Evolutionary conservation across 2,113 vertebrate species (phyloP), one percentile per base, ranked within the genome.

Genomic region (Pedetes capensis): DNA sequence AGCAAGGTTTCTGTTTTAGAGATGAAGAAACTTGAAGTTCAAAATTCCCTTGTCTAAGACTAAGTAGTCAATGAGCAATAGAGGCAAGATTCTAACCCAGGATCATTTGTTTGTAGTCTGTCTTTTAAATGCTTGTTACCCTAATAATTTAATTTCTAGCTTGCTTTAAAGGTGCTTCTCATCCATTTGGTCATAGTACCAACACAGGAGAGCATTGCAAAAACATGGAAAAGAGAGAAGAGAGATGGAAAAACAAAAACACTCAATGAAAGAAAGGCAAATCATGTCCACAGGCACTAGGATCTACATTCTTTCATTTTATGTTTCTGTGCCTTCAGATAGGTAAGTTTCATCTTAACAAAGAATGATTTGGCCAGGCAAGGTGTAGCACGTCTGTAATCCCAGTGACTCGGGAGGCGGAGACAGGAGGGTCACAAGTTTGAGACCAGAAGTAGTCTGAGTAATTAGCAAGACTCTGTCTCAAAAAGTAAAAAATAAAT

Each of bases 61-160:
- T 74, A 92, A 86, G 29, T 4, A 76, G 83, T 51, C 34, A 72
- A 53, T 53, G 80, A 39, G n/a, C 42, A 84, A 96, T 7, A 84
- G 3, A 74, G 6, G 64, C 16, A 94, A 87, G 8, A 90, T 71
- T 94, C 82, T 66, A 86, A 83, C 8, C 80, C 29, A 42, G 78
- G 6, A 93, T 12, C 2, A 84, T 59, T 83, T 72, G n/a, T 29
- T 85, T 64, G 32, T 51, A 68, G 27, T 29, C 59, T 95, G 20
- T 78, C 68, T 93, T 55, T 84, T 80, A 66, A 84, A 93, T 89
- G 9, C 14, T 34, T 61, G 13, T n/a, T 92, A 44, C 6, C 20
- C 17, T 14, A 79, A 76, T 44, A 84, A 87, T 42, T n/a, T 59
- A 87, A n/a, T 81, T 89, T 90, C 93, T 83, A 71, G n/a, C 44